These are phyloP conservation scores for Phymastichus coffea DNA, from an alignment of 1,140 invertebrate genomes.

Conservation along the genomic window DNA sequence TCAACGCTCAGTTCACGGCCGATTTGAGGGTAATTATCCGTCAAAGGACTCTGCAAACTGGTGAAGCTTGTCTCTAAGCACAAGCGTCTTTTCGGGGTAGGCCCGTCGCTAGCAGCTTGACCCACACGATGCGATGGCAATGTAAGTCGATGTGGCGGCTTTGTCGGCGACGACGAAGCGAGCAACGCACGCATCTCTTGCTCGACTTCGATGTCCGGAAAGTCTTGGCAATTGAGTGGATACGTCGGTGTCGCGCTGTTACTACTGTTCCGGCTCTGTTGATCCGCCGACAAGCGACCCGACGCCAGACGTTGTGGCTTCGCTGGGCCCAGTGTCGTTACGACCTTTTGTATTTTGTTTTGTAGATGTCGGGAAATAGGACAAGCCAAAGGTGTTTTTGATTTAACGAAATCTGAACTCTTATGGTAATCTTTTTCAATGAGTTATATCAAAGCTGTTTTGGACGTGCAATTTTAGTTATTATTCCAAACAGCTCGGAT, in stretches of 20 bases:
- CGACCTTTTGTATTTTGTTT: slow-evolving; percentile 60
- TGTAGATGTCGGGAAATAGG: neutral
- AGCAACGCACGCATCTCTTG: slow-evolving; percentile 51
- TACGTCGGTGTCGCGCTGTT: slow-evolving; percentile 14
- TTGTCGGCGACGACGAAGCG: slow-evolving; percentile 43
- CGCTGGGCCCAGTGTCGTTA: slow-evolving; percentile 70
- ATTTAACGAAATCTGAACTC: too few species aligned
- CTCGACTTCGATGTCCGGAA: slow-evolving; percentile 47
- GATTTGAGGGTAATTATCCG: slow-evolving; percentile 45
- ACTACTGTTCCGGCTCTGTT: slow-evolving; percentile 20
- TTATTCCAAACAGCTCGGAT: too few species aligned
- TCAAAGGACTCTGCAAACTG: slow-evolving; percentile 60
- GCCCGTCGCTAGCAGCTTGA: slow-evolving; percentile 41
- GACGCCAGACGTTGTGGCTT: slow-evolving; percentile 65
- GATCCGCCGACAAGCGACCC: slow-evolving; percentile 40
- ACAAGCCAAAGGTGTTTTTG: slow-evolving; percentile 6
- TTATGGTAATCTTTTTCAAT: too few species aligned
- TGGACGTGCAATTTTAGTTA: too few species aligned
- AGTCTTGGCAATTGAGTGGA: slow-evolving; percentile 24
- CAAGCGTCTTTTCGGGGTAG: slow-evolving; percentile 59
- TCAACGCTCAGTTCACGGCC: slow-evolving; percentile 51
- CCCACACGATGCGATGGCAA: neutral
- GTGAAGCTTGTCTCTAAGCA: slow-evolving; percentile 78
- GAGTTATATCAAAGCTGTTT: too few species aligned
- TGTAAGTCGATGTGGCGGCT: neutral